phyloP scores from a whole-genome alignment of 2,113 vertebrate species.

The Rhipidura dahli region DNA sequence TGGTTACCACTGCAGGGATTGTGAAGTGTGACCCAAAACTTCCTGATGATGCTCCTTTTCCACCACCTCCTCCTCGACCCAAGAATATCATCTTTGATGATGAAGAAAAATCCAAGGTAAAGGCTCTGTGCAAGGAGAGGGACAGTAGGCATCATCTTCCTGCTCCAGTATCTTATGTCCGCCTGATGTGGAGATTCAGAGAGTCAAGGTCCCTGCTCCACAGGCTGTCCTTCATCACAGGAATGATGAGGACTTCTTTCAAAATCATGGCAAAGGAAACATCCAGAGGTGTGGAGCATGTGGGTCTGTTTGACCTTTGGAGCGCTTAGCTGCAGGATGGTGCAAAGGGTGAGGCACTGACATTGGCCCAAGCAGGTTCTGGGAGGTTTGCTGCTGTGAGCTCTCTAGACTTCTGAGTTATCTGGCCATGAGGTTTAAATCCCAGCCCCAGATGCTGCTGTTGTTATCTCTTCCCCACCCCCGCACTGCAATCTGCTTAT shows the following conservation, averaged over 20 bases:
- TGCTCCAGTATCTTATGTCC: background rate
- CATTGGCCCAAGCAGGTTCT: background rate
- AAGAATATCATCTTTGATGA: conserved; percentile 94
- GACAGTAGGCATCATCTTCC: background rate
- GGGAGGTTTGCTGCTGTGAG: background rate
- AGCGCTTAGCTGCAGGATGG: background rate
- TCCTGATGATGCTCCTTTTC: conserved; percentile 81
- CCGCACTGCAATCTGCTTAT: background rate
- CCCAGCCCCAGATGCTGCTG: background rate
- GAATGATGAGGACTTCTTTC: background rate
- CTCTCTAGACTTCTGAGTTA: background rate
- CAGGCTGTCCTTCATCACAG: background rate
- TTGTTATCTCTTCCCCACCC: background rate
- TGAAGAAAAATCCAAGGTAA: conserved; percentile 97
- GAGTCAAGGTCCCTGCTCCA: background rate
- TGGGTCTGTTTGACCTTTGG: background rate
- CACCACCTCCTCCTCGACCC: conserved; percentile 80
- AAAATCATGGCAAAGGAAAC: background rate
- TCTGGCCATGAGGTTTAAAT: background rate
- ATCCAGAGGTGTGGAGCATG: background rate
- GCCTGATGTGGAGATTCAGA: background rate
- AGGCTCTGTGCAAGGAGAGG: background rate
- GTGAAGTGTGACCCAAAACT: conserved; percentile 91
- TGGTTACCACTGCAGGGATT: conserved; percentile 79
- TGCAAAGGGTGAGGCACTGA: background rate